Evolutionary conservation across 2,797 vertebrate genomes (phyloP), one percentile per base, ranked within the genome.

Genomic region (Lepilemur septentrionalis): DNA sequence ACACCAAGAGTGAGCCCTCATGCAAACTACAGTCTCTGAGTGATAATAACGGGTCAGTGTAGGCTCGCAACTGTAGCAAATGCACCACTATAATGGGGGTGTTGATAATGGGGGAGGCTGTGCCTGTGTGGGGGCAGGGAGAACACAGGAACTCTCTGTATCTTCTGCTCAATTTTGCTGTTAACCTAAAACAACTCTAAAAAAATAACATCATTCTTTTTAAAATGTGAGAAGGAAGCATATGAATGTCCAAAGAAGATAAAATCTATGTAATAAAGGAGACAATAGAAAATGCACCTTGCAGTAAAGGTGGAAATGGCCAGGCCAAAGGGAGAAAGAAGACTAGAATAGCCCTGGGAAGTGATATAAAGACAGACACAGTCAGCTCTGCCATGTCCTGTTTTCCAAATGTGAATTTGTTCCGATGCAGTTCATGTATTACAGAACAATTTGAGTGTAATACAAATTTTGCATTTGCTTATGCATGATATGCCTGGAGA

Each of bases 381-480:
- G 65, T 73, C 43, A 25, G 73, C 41, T 84, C 79, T 88, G 22
- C 55, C 32, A 2, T 35, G 57, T 17, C 38, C 75, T 83, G 25
- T 84, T 82, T 65, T 89, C 32, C 76, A 94, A 93, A 82, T 82
- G 46, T 3, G n/a, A 50, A 92, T 89, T 89, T 89, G 69, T 93
- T 91, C 52, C 61, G 69, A 32, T 32, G 59, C 4, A 18, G 69
- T 83, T 96, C 72, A 79, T 59, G 48, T 38, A n/a, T 86, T 18
- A 85, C 22, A 55, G 57, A 83, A 55, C 63, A 43, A 38, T 72
- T 70, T 86, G 78, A 84, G 8, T 15, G 8, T 48, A 75, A 93
- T 65, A 82, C 55, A 87, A 83, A 91, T 63, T 59, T 85, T 85
- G 79, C 38, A 17, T 85, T 86, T 90, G 61, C 78, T 93, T 88